Conservation (phyloP, 2,113 vertebrate species). For the Rhinogobius similis region DNA sequence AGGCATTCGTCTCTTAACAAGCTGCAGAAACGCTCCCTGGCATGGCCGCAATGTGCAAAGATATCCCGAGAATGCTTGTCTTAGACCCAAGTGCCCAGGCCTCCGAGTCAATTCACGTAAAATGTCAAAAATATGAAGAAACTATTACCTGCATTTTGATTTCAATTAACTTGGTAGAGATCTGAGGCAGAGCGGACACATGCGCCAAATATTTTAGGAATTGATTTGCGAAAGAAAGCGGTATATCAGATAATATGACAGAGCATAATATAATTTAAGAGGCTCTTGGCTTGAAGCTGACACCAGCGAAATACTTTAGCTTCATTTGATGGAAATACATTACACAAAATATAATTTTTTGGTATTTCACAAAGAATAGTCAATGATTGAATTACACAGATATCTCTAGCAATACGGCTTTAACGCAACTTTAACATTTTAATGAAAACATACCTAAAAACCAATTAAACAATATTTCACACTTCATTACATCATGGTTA, state of each 20-base stretch:
- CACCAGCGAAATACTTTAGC: neutral
- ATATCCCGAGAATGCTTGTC: slow-evolving; percentile 93
- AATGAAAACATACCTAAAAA: too few species aligned
- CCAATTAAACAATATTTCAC: too few species aligned
- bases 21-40: slow-evolving; percentile 89
- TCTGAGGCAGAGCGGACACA: neutral
- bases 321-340: neutral
- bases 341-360: neutral
- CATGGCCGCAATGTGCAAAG: slow-evolving; percentile 87
- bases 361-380: neutral
- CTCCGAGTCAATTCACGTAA: slow-evolving; percentile 5
- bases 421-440: too few species aligned
- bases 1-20: slow-evolving; percentile 93
- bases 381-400: neutral
- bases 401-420: too few species aligned
- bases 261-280: neutral
- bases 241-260: neutral
- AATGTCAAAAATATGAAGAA: slow-evolving; percentile 24
- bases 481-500: too few species aligned
- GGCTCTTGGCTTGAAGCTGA: neutral
- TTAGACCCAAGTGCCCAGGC: slow-evolving; percentile 57
- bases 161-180: slow-evolving; percentile 12
- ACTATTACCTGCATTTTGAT: slow-evolving; percentile 6
- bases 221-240: neutral
- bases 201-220: slow-evolving; percentile 10